These are phyloP conservation scores for Leptinotarsa undecemlineata DNA, from an alignment of 1,140 invertebrate genomes.

Conservation along the genomic window DNA sequence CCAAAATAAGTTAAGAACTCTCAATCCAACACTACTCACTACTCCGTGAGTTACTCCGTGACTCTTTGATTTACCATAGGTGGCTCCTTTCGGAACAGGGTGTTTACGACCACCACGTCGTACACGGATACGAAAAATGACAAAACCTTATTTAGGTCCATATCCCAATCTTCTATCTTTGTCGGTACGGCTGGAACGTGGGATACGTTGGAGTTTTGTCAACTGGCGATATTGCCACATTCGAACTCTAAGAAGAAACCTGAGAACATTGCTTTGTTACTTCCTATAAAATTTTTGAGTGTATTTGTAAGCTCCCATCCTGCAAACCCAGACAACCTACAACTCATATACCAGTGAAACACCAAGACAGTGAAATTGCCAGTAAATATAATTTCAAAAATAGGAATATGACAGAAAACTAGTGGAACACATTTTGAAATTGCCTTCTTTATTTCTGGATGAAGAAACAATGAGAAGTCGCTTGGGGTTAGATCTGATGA, in stretches of 20 bases:
- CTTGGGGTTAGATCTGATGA: too few species aligned
- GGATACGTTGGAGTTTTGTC: slow-evolving; percentile 90
- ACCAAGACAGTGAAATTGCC: too few species aligned
- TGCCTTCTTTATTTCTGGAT: too few species aligned
- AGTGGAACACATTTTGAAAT: too few species aligned
- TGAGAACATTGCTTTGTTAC: slow-evolving; percentile 76
- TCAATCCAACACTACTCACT: too few species aligned
- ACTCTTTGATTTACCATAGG: slow-evolving; percentile 98
- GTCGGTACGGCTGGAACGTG: slow-evolving; percentile 95
- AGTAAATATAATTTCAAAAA: too few species aligned
- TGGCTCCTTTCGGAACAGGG: slow-evolving; percentile 96
- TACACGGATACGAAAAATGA: slow-evolving; percentile 96
- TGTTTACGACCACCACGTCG: slow-evolving; percentile 96
- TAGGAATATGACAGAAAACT: too few species aligned
- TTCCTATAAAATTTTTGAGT: slow-evolving; percentile 94
- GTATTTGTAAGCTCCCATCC: slow-evolving; percentile 99
- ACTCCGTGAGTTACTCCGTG: too few species aligned
- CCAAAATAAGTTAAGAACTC: slow-evolving; percentile 99
- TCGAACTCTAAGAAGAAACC: slow-evolving; percentile 89
- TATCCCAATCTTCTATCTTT: slow-evolving; percentile 94
- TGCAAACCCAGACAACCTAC: slow-evolving; percentile 44
- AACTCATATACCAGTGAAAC: too few species aligned
- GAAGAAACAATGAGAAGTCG: too few species aligned
- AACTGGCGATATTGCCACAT: slow-evolving; percentile 99
- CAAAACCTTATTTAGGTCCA: slow-evolving; percentile 97